Evolutionary conservation across 92 coral and sea anemone species (phyloP).

Genomic region (Siderastrea radians): DNA sequence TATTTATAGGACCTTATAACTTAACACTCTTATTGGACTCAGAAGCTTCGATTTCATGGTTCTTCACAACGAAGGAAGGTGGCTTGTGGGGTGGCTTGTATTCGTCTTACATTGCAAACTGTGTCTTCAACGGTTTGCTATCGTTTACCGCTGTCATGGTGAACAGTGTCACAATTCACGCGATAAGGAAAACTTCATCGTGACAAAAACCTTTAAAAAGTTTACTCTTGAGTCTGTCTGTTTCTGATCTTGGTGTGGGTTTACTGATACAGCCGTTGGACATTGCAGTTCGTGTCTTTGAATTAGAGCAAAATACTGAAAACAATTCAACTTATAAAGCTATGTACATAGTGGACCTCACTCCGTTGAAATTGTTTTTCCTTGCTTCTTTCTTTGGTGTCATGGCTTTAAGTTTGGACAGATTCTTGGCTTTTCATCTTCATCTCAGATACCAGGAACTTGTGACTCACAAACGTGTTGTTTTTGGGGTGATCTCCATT

Average conservation of each 20-base stretch:
- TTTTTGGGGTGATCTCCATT: background rate
- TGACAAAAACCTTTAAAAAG: background rate
- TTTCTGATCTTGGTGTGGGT: background rate
- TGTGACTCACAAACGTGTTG: slow-evolving; percentile 2
- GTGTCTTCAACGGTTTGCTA: background rate
- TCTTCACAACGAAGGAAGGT: background rate
- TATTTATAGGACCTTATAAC: no score
- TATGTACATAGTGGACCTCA: no score
- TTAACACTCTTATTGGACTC: no score
- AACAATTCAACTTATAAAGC: background rate
- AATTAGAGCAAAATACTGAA: background rate
- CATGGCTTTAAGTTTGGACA: background rate
- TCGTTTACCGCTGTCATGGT: background rate
- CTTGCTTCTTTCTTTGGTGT: background rate
- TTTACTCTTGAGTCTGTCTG: background rate
- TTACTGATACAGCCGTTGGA: background rate
- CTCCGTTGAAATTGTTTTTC: background rate
- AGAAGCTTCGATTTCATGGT: background rate
- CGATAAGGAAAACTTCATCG: background rate
- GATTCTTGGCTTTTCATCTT: background rate
- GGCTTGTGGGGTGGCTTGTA: background rate
- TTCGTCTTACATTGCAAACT: background rate
- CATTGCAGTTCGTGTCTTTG: background rate
- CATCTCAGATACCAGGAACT: background rate
- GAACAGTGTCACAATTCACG: background rate